Percentiles rank a stretch among this genome's conserved stretches.
Evolutionary conservation across 2,113 vertebrate species (phyloP).

Genomic region (Thryonomys swinderianus): DNA sequence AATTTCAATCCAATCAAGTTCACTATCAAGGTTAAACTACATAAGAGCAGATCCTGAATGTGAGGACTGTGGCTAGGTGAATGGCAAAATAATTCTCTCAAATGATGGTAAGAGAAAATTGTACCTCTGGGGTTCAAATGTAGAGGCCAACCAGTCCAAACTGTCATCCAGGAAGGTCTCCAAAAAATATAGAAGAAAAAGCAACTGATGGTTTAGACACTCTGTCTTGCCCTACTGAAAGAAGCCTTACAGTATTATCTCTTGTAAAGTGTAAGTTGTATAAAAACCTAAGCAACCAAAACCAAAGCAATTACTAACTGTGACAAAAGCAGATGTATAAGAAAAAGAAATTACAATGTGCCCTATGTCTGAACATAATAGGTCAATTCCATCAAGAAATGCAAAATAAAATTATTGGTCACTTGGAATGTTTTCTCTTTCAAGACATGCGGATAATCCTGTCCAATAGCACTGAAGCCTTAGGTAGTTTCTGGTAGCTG

Average conservation of each 20-base stretch:
- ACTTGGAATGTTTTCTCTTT: background rate
- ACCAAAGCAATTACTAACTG: background rate
- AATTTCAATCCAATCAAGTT: background rate
- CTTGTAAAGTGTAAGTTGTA: background rate
- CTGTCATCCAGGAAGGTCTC: background rate
- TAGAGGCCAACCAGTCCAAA: background rate
- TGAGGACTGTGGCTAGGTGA: background rate
- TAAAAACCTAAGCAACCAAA: background rate
- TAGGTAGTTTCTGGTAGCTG: rapidly evolving
- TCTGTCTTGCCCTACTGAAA: background rate
- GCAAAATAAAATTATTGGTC: background rate
- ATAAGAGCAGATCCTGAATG: background rate
- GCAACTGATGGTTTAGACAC: background rate
- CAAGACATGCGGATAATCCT: background rate
- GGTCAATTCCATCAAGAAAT: background rate
- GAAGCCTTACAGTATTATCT: background rate
- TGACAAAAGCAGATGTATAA: background rate
- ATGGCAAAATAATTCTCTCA: background rate
- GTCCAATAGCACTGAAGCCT: background rate
- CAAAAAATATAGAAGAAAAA: background rate
- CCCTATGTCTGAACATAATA: background rate
- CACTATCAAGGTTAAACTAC: background rate
- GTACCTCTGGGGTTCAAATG: background rate
- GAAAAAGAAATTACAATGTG: background rate
- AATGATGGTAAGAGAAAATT: background rate